Conservation (phyloP, 1,140 invertebrate genomes). For the Tetragnatha versicolor region DNA sequence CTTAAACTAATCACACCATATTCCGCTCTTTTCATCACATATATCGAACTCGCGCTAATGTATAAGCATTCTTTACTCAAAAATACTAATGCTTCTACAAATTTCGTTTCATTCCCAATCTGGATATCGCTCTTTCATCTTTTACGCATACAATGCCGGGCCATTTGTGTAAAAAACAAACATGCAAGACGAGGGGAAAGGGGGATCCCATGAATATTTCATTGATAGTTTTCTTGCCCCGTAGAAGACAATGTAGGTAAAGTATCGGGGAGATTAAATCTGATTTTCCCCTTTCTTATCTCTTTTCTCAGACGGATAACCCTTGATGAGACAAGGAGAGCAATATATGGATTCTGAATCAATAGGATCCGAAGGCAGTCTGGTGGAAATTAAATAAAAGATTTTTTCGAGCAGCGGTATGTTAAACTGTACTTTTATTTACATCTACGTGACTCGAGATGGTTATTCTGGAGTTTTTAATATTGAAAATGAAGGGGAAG, state of each 20-base stretch:
- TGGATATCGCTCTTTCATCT: too few species aligned
- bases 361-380: neutral
- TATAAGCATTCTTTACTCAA: too few species aligned
- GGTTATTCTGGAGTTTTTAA: neutral
- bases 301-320: neutral
- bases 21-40: too few species aligned
- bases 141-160: too few species aligned
- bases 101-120: too few species aligned
- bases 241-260: conserved; percentile 13
- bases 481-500: neutral
- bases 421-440: conserved; percentile 6
- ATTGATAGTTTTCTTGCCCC: conserved; percentile 23
- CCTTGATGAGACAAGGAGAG: conserved; percentile 9
- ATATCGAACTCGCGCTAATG: too few species aligned
- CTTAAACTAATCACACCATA: too few species aligned
- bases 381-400: conserved; percentile 9
- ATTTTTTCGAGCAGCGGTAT: neutral
- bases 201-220: conserved; percentile 25
- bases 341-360: conserved; percentile 17
- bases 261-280: conserved; percentile 22
- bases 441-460: neutral
- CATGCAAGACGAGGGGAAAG: too few species aligned
- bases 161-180: too few species aligned
- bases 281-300: conserved; percentile 2
- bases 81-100: too few species aligned